These are phyloP conservation scores for Cerastis leucographa DNA, from an alignment of 2,888 invertebrate species.

Conservation along the genomic window DNA sequence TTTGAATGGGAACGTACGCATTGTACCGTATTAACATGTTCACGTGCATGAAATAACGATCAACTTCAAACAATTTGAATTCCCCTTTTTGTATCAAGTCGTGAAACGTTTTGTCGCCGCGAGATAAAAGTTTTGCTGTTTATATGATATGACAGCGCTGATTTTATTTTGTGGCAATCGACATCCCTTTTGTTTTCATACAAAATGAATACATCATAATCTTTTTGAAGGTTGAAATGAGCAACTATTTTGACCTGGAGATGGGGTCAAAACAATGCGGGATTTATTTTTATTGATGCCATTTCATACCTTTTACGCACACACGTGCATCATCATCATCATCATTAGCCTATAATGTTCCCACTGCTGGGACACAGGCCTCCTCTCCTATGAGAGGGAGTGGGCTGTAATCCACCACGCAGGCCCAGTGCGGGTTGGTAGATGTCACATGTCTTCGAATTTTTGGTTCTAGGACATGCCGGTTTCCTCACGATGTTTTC, in stretches of 20 bases:
- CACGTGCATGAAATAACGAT: slow-evolving; percentile 65
- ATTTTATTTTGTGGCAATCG: slow-evolving; percentile 32
- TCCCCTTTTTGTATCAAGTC: slow-evolving; percentile 54
- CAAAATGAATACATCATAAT: slow-evolving; percentile 6
- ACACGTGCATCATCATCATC: not conserved
- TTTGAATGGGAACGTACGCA: slow-evolving; percentile 62
- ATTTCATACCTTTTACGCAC: slow-evolving; percentile 4
- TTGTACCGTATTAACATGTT: slow-evolving; percentile 61
- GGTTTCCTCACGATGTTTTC: no score
- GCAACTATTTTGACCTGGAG: slow-evolving; percentile 5
- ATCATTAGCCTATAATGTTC: no score
- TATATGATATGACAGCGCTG: slow-evolving; percentile 36
- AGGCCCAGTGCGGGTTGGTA: no score
- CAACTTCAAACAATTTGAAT: slow-evolving; percentile 63
- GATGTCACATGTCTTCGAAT: no score
- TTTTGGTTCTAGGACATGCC: no score
- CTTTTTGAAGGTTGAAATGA: not conserved
- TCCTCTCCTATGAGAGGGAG: no score
- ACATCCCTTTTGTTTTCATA: slow-evolving; percentile 16
- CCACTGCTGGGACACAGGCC: no score
- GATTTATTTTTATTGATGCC: not conserved
- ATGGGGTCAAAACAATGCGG: not conserved
- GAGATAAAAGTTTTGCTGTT: slow-evolving; percentile 47
- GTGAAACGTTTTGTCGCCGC: slow-evolving; percentile 41
- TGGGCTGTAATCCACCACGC: no score